Evolutionary conservation across 2,888 invertebrate species (phyloP).

Genomic region (Mimumesa dahlbomi): DNA sequence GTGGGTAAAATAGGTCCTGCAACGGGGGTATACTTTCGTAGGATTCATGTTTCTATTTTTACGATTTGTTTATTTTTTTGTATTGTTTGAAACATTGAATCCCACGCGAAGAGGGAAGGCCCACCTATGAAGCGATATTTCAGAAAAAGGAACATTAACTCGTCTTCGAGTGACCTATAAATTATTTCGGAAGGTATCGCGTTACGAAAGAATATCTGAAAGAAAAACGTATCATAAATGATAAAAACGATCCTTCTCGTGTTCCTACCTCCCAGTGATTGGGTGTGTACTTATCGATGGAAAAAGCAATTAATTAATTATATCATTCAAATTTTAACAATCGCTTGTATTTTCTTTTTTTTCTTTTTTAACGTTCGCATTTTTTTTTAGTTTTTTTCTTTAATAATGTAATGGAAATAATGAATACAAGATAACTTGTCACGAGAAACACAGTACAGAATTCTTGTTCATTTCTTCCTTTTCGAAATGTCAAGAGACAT

Average conservation of each 20-base stretch:
- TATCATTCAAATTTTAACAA: slow-evolving; percentile 34
- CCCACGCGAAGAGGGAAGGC: slow-evolving; percentile 62
- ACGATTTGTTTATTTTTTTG: neutral
- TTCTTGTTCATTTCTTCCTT: slow-evolving; percentile 31
- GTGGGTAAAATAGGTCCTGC: slow-evolving; percentile 64
- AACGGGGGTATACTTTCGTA: slow-evolving; percentile 36
- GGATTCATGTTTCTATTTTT: slow-evolving; percentile 35
- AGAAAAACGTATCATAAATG: slow-evolving; percentile 35
- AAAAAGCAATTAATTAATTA: slow-evolving; percentile 22
- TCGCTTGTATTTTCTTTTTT: slow-evolving; percentile 26
- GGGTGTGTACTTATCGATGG: slow-evolving; percentile 24
- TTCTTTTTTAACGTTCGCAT: neutral
- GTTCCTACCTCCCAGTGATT: slow-evolving; percentile 7
- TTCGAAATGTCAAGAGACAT: neutral
- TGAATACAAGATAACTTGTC: slow-evolving; percentile 70
- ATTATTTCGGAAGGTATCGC: slow-evolving; percentile 54
- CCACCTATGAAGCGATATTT: slow-evolving; percentile 69
- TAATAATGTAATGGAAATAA: slow-evolving; percentile 58
- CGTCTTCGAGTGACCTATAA: slow-evolving; percentile 62
- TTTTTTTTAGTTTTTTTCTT: neutral
- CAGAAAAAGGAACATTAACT: slow-evolving; percentile 68
- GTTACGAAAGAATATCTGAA: slow-evolving; percentile 51
- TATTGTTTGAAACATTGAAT: slow-evolving; percentile 65
- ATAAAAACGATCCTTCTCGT: slow-evolving; percentile 23
- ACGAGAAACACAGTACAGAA: slow-evolving; percentile 65